Evolutionary conservation across 1,140 invertebrate species (phyloP).

Genomic region (Macrotrachela quadricornifera): DNA sequence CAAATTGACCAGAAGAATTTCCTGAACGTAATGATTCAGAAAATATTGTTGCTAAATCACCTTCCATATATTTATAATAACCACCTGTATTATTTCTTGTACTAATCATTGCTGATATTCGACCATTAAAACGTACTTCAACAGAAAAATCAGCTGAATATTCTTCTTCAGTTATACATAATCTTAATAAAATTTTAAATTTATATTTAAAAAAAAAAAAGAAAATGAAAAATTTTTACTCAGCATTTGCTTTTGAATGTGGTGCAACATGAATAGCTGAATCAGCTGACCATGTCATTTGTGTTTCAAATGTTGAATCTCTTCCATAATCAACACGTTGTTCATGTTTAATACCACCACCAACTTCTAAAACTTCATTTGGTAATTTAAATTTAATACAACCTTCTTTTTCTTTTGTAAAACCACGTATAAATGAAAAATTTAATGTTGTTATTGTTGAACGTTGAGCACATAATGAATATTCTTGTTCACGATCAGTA

Average conservation of each 20-base stretch:
- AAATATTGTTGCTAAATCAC: too few species aligned
- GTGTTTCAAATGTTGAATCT: slow-evolving; percentile 28
- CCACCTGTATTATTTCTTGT: background rate
- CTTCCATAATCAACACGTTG: slow-evolving; percentile 28
- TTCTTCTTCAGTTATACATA: slow-evolving; percentile 3
- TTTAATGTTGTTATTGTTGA: slow-evolving; percentile 28
- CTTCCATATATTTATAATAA: background rate
- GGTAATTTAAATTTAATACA: slow-evolving; percentile 32
- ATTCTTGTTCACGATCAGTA: slow-evolving; percentile 30
- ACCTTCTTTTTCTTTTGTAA: slow-evolving; percentile 29
- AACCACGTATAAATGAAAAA: slow-evolving; percentile 27
- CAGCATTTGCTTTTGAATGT: slow-evolving; percentile 24
- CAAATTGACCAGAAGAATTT: too few species aligned
- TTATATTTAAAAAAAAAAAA: too few species aligned
- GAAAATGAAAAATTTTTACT: slow-evolving; percentile 15
- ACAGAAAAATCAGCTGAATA: slow-evolving; percentile 1
- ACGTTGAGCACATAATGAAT: slow-evolving; percentile 33
- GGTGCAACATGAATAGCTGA: slow-evolving; percentile 29
- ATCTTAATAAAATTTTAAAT: too few species aligned
- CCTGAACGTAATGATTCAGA: too few species aligned
- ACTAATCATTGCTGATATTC: background rate
- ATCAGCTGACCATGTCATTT: slow-evolving; percentile 32
- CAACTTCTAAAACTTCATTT: slow-evolving; percentile 30
- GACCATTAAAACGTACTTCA: background rate
- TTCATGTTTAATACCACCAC: slow-evolving; percentile 33